phyloP scores from a whole-genome alignment of 2,113 vertebrate species.

The Hyaena hyaena region DNA sequence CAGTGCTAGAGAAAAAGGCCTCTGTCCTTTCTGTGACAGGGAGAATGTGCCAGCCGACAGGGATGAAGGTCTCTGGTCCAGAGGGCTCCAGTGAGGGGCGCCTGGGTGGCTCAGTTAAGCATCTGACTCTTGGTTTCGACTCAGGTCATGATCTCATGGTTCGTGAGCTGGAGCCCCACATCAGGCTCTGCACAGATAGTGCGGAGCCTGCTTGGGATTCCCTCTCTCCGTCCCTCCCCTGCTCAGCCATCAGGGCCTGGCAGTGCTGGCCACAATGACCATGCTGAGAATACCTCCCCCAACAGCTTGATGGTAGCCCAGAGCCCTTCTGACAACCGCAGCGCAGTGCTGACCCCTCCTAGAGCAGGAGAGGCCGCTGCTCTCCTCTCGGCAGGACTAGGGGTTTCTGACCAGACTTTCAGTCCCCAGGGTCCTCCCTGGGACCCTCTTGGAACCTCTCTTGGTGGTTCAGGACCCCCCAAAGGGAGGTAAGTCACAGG shows the following conservation, averaged over 20 bases:
- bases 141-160: too few species aligned
- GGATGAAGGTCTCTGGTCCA: neutral
- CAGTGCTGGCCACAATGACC: neutral
- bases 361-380: neutral
- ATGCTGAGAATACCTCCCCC: neutral
- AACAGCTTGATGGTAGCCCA: neutral
- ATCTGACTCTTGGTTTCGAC: too few species aligned
- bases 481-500: neutral
- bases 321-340: accelerated
- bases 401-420: neutral
- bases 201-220: too few species aligned
- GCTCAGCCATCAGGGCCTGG: neutral
- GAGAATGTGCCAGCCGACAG: too few species aligned
- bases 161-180: too few species aligned
- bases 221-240: too few species aligned
- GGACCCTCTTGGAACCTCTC: neutral
- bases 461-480: too few species aligned
- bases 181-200: too few species aligned
- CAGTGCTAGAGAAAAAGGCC: neutral
- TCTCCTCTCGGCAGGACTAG: accelerated
- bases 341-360: neutral
- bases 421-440: neutral
- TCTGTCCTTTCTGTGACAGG: neutral
- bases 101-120: too few species aligned
- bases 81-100: neutral